Conservation (phyloP, 2,888 invertebrate genomes). For the Drosophila meridiana region DNA sequence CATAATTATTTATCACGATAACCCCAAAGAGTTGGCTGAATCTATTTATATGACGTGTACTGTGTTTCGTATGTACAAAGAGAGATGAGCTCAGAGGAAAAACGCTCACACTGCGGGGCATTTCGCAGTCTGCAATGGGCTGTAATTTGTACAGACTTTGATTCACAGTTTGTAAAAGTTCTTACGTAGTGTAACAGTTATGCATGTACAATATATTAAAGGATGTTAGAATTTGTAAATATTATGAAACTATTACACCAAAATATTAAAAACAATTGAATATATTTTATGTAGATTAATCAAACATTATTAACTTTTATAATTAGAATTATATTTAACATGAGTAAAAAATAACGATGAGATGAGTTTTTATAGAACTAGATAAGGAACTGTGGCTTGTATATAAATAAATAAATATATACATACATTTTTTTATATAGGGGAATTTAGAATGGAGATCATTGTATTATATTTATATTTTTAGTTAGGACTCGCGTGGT, state of each 20-base stretch:
- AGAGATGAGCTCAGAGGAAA: neutral
- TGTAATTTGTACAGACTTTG: neutral
- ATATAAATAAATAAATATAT: neutral
- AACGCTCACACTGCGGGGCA: neutral
- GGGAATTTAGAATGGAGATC: no score
- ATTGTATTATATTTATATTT: no score
- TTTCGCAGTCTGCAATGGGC: neutral
- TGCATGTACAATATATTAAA: neutral
- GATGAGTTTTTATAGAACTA: neutral
- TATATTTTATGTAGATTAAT: no score
- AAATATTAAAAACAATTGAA: no score
- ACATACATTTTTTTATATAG: neutral
- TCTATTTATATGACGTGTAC: slow-evolving; percentile 4
- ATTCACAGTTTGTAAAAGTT: neutral
- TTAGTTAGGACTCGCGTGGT: no score
- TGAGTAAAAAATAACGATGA: no score
- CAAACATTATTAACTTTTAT: no score
- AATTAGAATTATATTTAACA: no score
- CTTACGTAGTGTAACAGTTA: neutral
- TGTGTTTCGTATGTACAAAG: neutral
- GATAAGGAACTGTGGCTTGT: neutral
- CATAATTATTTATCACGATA: neutral
- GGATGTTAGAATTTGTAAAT: neutral
- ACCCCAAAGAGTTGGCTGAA: neutral
- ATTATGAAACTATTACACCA: no score